Base-by-base conservation (phyloP, 2,797 vertebrate genomes). In the Artibeus jamaicensis region DNA sequence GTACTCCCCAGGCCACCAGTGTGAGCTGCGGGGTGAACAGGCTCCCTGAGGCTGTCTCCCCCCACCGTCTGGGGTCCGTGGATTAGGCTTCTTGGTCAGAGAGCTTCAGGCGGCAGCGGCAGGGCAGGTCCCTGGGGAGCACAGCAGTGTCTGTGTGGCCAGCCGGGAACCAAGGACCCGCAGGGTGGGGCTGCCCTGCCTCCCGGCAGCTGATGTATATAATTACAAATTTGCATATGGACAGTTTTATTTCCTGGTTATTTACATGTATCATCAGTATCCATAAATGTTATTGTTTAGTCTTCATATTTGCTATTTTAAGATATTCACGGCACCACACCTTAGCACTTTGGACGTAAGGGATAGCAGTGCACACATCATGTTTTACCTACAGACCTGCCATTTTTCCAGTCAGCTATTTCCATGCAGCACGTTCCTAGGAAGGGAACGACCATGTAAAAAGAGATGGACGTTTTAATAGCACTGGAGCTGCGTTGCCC, bases 41-140 rank as follows among this genome's bases (percentile, higher is more conserved):
- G 82, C 68, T 50, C 3, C 37, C 90, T 46, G 22, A 91, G 37
- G 3, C 84, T 16, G 53, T 78, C 50, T 87, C 19, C 71, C 79
- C n/a, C 46, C 48, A 7, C 78, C 83, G 78, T n/a, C 86, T 94
- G 97, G 96, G 96, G 93, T 96, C 76, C 96, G 96, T 0, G 68
- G 95, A 57, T 91, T 37, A 81, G 86, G 74, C 71, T 81, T 67
- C 68, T 6, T 3, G 82, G 90, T 65, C 78, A 21, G 92, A 50
- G 55, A 26, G 16, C 37, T 83, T 83, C 88, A 96, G 94, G 96
- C 78, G 68, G 88, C 94, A 89, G 86, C 0, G 1, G 85, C 86
- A 24, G 90, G 88, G 53, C 78, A 76, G 90, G 77, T 59, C 67
- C 10, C 50, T 37, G 0, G 1, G 91, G 62, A 91, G 83, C 42